Evolutionary conservation across 2,113 vertebrate genomes (phyloP).

Genomic region (Oncorhynchus masou): DNA sequence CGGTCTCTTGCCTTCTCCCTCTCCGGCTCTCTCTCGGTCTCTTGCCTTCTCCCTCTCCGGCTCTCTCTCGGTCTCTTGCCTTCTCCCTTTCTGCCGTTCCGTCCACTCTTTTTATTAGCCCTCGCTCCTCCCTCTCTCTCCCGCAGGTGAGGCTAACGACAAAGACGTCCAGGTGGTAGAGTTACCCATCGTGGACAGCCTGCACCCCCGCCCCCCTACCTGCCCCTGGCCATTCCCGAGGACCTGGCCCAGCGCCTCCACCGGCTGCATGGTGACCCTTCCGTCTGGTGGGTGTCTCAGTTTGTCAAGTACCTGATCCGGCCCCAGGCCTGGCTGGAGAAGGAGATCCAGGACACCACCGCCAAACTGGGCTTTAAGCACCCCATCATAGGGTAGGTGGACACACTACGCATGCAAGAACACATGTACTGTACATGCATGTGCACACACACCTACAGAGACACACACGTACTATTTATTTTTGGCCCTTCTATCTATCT

Average conservation of each 20-base stretch:
- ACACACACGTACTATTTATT: too few relatives aligned
- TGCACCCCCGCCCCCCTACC: too few relatives aligned
- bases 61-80: too few relatives aligned
- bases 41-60: too few relatives aligned
- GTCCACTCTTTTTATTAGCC: neutral
- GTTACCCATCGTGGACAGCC: too few relatives aligned
- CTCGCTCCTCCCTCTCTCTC: constrained; percentile 16
- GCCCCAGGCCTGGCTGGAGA: constrained; percentile 95
- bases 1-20: too few relatives aligned
- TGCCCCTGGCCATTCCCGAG: too few relatives aligned
- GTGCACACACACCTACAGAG: neutral
- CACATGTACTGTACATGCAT: neutral
- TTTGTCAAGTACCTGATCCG: constrained; percentile 98
- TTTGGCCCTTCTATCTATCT: too few relatives aligned
- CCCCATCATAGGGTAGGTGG: constrained; percentile 93
- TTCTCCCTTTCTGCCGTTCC: neutral
- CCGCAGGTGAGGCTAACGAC: constrained; percentile 89
- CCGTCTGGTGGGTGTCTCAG: constrained; percentile 92
- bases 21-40: too few relatives aligned
- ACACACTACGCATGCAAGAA: neutral
- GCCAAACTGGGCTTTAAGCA: constrained; percentile 95
- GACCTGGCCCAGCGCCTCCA: too few relatives aligned
- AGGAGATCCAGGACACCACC: constrained; percentile 92
- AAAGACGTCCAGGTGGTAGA: constrained; percentile 87
- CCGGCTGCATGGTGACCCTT: too few relatives aligned